Conservation (phyloP, 2,888 invertebrate species). For the Sialis lutaria region DNA sequence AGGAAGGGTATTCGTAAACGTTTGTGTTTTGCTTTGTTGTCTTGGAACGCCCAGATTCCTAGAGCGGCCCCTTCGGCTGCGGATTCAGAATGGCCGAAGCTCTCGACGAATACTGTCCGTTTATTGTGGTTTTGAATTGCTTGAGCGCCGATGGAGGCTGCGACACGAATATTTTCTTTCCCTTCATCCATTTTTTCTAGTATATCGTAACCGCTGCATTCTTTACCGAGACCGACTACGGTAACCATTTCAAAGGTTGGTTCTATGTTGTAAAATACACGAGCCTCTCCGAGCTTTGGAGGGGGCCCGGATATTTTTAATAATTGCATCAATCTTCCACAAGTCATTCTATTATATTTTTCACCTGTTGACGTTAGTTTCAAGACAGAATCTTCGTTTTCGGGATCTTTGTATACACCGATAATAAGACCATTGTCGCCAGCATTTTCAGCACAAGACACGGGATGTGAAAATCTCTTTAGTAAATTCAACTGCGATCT, state of each 20-base stretch:
- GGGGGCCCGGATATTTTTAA: conserved; percentile 24
- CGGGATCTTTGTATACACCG: too few species aligned
- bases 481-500: too few species aligned
- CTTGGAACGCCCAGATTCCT: conserved; percentile 38
- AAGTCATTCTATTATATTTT: conserved; percentile 34
- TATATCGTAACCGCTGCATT: conserved; percentile 27
- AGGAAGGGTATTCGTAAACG: conserved; percentile 21
- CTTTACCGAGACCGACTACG: conserved; percentile 40
- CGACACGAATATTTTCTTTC: conserved; percentile 37
- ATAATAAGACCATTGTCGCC: too few species aligned
- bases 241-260: conserved; percentile 32
- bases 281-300: conserved; percentile 31
- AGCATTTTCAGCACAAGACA: too few species aligned
- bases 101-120: conserved; percentile 35
- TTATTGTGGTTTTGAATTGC: conserved; percentile 29
- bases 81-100: conserved; percentile 40
- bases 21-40: conserved; percentile 34
- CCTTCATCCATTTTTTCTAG: conserved; percentile 37
- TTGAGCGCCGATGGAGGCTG: conserved; percentile 35
- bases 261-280: conserved; percentile 33
- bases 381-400: too few species aligned
- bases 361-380: conserved; percentile 42
- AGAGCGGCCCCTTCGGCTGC: conserved; percentile 44
- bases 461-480: too few species aligned
- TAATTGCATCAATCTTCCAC: conserved; percentile 36